These are phyloP conservation scores for Barypeithes pellucidus DNA, from an alignment of 2,888 invertebrate species.

Conservation along the genomic window DNA sequence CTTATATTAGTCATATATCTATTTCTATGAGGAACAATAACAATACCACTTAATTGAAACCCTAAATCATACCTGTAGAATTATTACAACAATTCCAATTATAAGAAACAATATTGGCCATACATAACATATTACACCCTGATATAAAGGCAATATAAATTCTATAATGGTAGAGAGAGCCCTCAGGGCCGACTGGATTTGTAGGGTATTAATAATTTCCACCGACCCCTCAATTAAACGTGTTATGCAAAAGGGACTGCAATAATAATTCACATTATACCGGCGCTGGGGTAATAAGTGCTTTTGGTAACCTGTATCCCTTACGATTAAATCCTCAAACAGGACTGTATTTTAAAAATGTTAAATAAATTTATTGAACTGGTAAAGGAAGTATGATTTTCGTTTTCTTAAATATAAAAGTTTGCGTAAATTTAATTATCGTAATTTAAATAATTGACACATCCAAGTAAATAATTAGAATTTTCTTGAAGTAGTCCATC, in stretches of 20 bases:
- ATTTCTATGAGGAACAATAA: not conserved
- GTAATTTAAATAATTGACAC: no score
- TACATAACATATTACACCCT: conserved; percentile 36
- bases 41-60: not conserved
- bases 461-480: no score
- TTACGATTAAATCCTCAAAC: conserved; percentile 22
- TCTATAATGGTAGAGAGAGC: conserved; percentile 41
- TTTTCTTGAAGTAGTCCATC: no score
- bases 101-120: conserved; percentile 35
- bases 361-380: not conserved
- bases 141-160: conserved; percentile 52
- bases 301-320: conserved; percentile 31
- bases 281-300: conserved; percentile 36
- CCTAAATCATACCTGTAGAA: conserved; percentile 7
- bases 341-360: not conserved
- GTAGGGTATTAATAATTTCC: conserved; percentile 50
- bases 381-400: not conserved
- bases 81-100: conserved; percentile 24
- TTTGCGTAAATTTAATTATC: no score
- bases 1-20: no score
- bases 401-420: no score
- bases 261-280: conserved; percentile 46
- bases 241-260: conserved; percentile 43
- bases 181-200: conserved; percentile 46
- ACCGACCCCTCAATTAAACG: conserved; percentile 48